Evolutionary conservation across 2,888 invertebrate species (phyloP).

Genomic region (Rapana venosa): DNA sequence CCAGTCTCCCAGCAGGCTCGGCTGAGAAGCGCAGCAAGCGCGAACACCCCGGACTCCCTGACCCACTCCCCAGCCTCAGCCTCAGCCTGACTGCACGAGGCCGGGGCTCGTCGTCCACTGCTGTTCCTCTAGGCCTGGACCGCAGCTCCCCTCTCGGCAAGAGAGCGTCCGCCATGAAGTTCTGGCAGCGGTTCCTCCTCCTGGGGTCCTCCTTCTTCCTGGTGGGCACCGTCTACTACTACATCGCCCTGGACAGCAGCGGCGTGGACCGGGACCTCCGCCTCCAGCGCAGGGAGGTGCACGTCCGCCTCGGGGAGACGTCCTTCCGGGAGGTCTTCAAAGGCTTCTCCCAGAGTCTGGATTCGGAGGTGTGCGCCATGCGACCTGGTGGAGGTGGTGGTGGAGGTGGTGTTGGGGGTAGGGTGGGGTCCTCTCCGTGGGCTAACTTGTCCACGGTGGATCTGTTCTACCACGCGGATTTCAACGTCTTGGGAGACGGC

Average conservation of each 20-base stretch:
- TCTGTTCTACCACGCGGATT: constrained; percentile 60
- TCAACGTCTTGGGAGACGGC: constrained; percentile 63
- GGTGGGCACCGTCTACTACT: constrained; percentile 55
- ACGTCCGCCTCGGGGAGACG: constrained; percentile 40
- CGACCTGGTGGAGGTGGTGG: background rate
- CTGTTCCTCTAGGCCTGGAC: background rate
- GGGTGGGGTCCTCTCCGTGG: constrained; percentile 20
- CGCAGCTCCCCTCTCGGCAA: background rate
- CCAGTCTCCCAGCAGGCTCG: no score
- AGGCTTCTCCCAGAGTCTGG: constrained; percentile 44
- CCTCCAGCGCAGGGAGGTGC: constrained; percentile 34
- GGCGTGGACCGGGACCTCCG: constrained; percentile 35
- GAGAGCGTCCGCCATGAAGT: constrained; percentile 60
- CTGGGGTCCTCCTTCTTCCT: constrained; percentile 58
- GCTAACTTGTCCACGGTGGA: constrained; percentile 63
- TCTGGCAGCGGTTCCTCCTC: constrained; percentile 65
- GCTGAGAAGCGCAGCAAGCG: background rate
- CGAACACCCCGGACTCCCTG: background rate
- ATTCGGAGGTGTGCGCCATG: constrained; percentile 43
- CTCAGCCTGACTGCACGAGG: background rate
- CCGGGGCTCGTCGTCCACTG: background rate
- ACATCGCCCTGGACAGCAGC: constrained; percentile 39
- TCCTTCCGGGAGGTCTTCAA: constrained; percentile 39
- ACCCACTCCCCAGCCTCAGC: background rate
- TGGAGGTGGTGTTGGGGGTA: background rate